Percentiles rank a stretch among this genome's conserved stretches.
Evolutionary conservation across 2,797 vertebrate genomes (phyloP).

Genomic region (Pteropus rufus): DNA sequence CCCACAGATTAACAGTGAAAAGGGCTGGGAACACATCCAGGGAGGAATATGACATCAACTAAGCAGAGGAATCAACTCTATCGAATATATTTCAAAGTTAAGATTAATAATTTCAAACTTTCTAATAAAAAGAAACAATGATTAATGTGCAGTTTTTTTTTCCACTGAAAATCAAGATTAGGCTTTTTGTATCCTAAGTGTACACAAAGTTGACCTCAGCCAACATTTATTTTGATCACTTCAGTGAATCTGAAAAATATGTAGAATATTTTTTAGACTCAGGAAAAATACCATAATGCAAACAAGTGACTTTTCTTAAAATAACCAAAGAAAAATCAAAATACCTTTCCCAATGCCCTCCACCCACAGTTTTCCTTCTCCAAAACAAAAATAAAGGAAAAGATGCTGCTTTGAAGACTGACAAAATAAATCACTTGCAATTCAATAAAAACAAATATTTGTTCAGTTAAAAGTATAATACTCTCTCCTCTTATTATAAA

Average conservation of each 20-base stretch:
- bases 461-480: background rate
- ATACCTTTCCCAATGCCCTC: background rate
- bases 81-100: background rate
- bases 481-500: background rate
- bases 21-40: background rate
- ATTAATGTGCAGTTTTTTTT: background rate
- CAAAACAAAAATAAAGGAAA: conserved; percentile 11
- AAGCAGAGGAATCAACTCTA: background rate
- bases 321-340: background rate
- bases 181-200: background rate
- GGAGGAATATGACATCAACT: background rate
- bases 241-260: background rate
- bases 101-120: background rate
- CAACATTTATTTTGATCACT: background rate
- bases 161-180: background rate
- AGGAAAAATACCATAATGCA: conserved; percentile 13
- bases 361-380: background rate
- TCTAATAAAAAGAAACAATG: conserved; percentile 20
- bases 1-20: conserved; percentile 58
- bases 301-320: conserved; percentile 34
- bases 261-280: background rate
- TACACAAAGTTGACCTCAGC: background rate
- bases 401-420: background rate
- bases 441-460: conserved; percentile 21
- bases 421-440: conserved; percentile 17